phyloP scores from a whole-genome alignment of 2,888 invertebrate species.

The Ormyrus labotus region DNA sequence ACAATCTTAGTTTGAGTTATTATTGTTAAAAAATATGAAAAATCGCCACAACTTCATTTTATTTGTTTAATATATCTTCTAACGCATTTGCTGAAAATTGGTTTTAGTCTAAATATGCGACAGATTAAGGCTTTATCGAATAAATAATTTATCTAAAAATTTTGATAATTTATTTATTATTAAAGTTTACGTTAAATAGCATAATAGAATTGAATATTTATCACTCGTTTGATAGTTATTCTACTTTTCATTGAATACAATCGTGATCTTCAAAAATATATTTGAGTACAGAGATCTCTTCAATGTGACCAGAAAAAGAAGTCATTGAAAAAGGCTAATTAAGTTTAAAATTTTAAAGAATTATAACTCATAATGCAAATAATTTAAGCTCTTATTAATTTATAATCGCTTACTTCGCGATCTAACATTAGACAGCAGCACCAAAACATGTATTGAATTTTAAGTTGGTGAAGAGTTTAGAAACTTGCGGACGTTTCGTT shows the following conservation, averaged over 20 bases:
- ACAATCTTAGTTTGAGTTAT: background rate
- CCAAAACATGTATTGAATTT: no score
- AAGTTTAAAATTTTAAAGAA: slow-evolving; percentile 14
- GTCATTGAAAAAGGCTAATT: background rate
- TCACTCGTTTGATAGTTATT: background rate
- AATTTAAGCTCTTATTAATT: slow-evolving; percentile 30
- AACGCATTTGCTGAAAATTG: slow-evolving; percentile 4
- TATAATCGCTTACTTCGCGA: slow-evolving; percentile 58
- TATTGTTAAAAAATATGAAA: slow-evolving; percentile 6
- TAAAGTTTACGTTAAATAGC: background rate
- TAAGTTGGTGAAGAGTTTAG: no score
- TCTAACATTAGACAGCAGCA: no score
- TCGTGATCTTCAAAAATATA: background rate
- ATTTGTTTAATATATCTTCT: slow-evolving; percentile 1
- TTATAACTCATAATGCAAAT: background rate
- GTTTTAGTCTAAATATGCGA: background rate
- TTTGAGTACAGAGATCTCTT: slow-evolving; percentile 17
- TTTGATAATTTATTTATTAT: background rate
- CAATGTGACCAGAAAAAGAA: slow-evolving; percentile 11
- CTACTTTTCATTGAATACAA: background rate
- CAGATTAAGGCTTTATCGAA: background rate
- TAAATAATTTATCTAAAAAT: background rate
- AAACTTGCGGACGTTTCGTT: no score
- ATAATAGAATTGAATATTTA: background rate
- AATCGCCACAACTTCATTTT: background rate